Conservation (phyloP, 2,113 vertebrate species). For the Eulemur rufifrons region DNA sequence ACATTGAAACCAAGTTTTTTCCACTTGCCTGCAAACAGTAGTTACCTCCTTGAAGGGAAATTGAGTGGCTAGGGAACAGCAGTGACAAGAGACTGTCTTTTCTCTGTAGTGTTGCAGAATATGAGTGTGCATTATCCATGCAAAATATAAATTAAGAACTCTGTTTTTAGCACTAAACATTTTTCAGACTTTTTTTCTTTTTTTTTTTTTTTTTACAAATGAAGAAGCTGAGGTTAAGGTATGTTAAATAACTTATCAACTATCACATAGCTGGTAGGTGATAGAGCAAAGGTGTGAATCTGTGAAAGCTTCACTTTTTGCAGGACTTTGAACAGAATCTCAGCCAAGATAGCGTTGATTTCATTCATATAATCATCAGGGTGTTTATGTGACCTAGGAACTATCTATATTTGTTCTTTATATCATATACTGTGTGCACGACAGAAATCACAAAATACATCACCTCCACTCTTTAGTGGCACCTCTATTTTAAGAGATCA, state of each 20-base stretch:
- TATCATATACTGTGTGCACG: background rate
- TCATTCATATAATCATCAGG: background rate
- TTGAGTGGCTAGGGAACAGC: background rate
- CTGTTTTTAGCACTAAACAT: background rate
- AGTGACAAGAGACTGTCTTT: background rate
- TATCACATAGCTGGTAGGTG: background rate
- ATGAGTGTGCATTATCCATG: background rate
- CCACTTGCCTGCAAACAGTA: background rate
- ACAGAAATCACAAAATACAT: background rate
- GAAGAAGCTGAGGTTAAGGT: background rate
- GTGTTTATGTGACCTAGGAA: background rate
- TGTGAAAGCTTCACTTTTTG: background rate
- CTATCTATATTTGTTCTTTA: background rate
- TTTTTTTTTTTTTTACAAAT: background rate
- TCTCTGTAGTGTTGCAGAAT: background rate
- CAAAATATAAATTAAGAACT: background rate
- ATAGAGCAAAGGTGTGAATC: background rate
- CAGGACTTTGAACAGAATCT: background rate
- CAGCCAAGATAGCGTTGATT: background rate
- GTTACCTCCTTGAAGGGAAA: background rate
- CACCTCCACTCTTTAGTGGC: background rate
- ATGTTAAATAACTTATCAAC: background rate
- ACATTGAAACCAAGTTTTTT: constrained; percentile 49
- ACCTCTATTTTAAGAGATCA: background rate
- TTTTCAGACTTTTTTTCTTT: background rate